A percentile compares a stretch with the other conserved stretches of the same genome.
These are phyloP conservation scores for Falco punctatus DNA, from an alignment of 2,113 vertebrate species.

Conservation along the genomic window DNA sequence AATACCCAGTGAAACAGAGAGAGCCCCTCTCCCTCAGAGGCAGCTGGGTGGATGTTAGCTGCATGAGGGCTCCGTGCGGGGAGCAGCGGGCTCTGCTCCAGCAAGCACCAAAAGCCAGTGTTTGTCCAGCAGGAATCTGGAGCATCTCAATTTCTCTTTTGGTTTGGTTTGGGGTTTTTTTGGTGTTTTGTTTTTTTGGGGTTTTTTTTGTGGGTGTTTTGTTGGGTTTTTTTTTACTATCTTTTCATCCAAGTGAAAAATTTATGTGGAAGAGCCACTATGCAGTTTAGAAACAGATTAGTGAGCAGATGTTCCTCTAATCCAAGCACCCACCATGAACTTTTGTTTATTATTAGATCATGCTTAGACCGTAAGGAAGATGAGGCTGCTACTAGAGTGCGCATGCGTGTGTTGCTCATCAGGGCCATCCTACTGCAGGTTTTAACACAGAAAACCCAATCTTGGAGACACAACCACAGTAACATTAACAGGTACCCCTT, in stretches of 20 bases:
- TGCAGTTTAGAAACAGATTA: slow-evolving; percentile 17
- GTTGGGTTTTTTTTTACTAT: neutral
- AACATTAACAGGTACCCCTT: neutral
- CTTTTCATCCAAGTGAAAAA: slow-evolving; percentile 11
- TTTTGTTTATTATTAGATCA: slow-evolving; percentile 10
- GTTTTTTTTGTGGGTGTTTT: neutral
- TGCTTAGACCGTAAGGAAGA: neutral
- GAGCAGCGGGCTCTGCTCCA: neutral
- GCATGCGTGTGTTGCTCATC: neutral
- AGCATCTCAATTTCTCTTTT: neutral
- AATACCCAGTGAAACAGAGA: neutral
- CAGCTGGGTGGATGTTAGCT: neutral
- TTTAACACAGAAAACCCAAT: neutral
- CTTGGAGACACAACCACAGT: neutral
- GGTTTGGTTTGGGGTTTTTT: neutral
- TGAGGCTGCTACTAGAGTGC: neutral
- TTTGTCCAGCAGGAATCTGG: neutral
- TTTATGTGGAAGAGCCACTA: neutral
- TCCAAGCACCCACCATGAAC: neutral
- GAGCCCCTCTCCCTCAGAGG: neutral
- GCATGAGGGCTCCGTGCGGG: neutral
- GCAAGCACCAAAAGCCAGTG: neutral
- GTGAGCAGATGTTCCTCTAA: slow-evolving; percentile 34
- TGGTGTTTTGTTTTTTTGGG: too few relatives aligned
- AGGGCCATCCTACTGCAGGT: neutral